Evolutionary conservation across 2,797 vertebrate genomes (phyloP).

Genomic region (Scomberomorus guttatus): DNA sequence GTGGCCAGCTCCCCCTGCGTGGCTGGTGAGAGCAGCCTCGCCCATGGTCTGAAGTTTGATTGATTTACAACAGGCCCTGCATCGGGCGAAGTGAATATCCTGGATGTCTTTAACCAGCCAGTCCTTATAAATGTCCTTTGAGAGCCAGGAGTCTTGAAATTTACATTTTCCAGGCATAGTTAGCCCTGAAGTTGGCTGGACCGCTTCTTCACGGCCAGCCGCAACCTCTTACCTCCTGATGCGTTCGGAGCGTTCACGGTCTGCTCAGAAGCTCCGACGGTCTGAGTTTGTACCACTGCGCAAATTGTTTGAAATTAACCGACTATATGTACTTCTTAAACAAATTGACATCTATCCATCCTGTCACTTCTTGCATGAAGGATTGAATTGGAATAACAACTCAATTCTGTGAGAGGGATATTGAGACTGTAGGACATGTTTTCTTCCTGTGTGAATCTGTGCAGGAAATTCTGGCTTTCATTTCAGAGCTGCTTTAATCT

Average conservation of each 20-base stretch:
- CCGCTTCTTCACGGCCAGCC: constrained; percentile 21
- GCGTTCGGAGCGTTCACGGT: constrained; percentile 47
- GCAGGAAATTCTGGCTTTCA: no score
- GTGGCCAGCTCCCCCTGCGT: constrained; percentile 80
- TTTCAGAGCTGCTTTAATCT: no score
- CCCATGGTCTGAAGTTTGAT: constrained; percentile 85
- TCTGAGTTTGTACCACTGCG: accelerated
- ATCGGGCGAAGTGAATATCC: constrained; percentile 80
- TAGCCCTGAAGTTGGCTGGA: constrained; percentile 60
- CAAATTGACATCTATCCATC: no score
- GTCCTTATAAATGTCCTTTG: constrained; percentile 76
- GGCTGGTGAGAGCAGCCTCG: constrained; percentile 83
- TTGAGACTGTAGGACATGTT: no score
- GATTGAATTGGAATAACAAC: no score
- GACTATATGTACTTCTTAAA: no score
- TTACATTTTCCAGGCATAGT: constrained; percentile 82
- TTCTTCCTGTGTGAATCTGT: no score
- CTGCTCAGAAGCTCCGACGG: not conserved
- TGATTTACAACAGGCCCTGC: constrained; percentile 79
- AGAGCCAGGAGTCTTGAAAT: constrained; percentile 79
- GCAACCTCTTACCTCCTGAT: constrained; percentile 19
- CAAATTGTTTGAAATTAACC: not conserved
- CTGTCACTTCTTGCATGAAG: no score
- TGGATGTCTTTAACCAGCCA: constrained; percentile 77
- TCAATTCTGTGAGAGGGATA: no score